Evolutionary conservation across 92 coral and sea anemone species (phyloP), one percentile per base, ranked within the genome.

Genomic region (Actinostola sp.): DNA sequence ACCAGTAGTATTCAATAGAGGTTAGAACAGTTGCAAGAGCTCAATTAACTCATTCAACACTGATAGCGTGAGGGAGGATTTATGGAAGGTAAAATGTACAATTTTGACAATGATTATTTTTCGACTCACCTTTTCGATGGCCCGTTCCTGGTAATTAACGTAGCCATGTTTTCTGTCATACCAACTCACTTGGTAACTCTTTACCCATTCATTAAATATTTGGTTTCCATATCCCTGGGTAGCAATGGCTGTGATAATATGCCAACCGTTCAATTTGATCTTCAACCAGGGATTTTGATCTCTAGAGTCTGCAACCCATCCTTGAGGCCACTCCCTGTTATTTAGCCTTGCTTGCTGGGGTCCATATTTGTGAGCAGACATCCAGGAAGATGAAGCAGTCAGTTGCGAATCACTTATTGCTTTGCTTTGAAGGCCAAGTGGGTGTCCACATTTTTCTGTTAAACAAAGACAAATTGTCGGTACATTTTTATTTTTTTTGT

Each of bases 151-250:
- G 55, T 88, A 88, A 10, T 45, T 66, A 29, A 88, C 80, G 31
- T 57, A 63, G 21, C 79, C 77, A 34, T 77, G 79, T 27, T 72
- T 69, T 19, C 25, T 69, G 66, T 88, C 84, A 35, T 77, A 61
- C 92, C 92, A 88, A 45, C 74, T 48, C 25, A 88, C 35, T 32
- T 59, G 70, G 32, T 88, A 88, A 53, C 84, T 88, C 71, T 73
- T 72, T 28, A 88, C 89, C 89, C 92, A 83, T 20, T 88, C 86
- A 33, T 16, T 74, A 39, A 78, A 78, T 43, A 88, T 55, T 20
- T 81, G 71, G 76, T 73, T 83, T 19, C 86, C 92, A 74, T 79
- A 79, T 13, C 92, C 92, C 62, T 88, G 92, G 0, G 92, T 88
- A 3, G 92, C 85, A 24, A 88, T 67, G 20, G 82, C 82, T 64